Base-by-base conservation (phyloP, 2,888 invertebrate species). In the Lottia scabra region DNA sequence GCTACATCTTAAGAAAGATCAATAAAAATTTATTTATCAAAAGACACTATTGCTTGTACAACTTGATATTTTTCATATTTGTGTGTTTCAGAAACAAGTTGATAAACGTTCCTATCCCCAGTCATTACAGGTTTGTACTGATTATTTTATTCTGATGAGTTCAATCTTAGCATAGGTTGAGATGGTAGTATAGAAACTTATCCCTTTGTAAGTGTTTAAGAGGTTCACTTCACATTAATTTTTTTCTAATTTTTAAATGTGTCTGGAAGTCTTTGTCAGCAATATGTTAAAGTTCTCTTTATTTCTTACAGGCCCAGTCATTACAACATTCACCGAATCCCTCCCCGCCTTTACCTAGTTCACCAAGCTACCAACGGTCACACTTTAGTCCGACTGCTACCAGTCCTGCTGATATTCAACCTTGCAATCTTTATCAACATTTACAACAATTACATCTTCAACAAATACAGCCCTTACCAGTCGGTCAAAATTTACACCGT, bases 381-480 rank as follows among this genome's bases (percentile, higher is more conserved):
- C 68, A 63, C 75, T 76, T 71, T 81, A 84, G n/a, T 80, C 90
- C 90, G 77, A 79, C 74, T 69, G 75, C 64, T 75, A 75, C 43
- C 72, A 74, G 44, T 76, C 75, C 23, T 2, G 12, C 56, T n/a
- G 85, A 85, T 91, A 12, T 91, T 8, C 84, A 85, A 46, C 80
- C 84, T 63, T 83, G 85, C 65, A 82, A 79, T 67, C 83, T 90
- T n/a, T 87, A 90, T 38, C 90, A 90, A 72, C 90, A 90, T 75
- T 84, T 91, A 64, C 91, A 91, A 79, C 84, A 89, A 73, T 84
- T 90, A 30, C 90, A 90, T 72, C 85, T 90, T 0, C 85, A 85
- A 70, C 84, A 84, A 67, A 74, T 78, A 19, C 78, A 78, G 64
- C 67, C 67, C 2, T 65, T 71, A 13, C 68, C 69, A 16, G 67